A percentile compares a stretch with the other conserved stretches of the same genome.
Evolutionary conservation across 2,113 vertebrate genomes (phyloP).

Genomic region (Petrocephalus zakoni): DNA sequence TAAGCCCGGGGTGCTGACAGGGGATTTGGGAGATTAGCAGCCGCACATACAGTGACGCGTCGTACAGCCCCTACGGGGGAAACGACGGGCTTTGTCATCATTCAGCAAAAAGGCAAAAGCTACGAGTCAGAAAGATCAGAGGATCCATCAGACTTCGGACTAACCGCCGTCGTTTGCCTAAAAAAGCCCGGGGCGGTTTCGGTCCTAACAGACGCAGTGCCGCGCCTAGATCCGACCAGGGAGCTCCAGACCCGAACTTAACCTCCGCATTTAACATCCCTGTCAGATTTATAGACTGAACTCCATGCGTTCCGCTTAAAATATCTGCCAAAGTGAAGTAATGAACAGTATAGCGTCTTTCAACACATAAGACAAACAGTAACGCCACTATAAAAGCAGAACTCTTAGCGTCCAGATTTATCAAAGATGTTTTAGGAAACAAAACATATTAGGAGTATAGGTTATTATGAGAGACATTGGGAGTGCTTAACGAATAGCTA

Average conservation of each 20-base stretch:
- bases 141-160: neutral
- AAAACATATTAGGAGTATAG: neutral
- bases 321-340: neutral
- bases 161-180: neutral
- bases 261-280: neutral
- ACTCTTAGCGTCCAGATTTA: neutral
- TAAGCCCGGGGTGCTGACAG: neutral
- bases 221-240: neutral
- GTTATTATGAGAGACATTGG: neutral
- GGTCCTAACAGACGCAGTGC: neutral
- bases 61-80: neutral
- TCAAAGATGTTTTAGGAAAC: neutral
- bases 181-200: neutral
- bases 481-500: neutral
- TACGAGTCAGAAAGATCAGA: neutral
- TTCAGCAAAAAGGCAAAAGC: neutral
- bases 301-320: neutral
- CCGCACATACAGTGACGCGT: neutral
- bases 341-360: neutral
- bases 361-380: neutral
- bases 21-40: slow-evolving; percentile 3
- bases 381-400: neutral
- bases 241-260: neutral
- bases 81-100: neutral
- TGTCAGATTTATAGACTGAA: neutral